Conservation (phyloP, 2,797 vertebrate species). For the Furcifer pardalis region DNA sequence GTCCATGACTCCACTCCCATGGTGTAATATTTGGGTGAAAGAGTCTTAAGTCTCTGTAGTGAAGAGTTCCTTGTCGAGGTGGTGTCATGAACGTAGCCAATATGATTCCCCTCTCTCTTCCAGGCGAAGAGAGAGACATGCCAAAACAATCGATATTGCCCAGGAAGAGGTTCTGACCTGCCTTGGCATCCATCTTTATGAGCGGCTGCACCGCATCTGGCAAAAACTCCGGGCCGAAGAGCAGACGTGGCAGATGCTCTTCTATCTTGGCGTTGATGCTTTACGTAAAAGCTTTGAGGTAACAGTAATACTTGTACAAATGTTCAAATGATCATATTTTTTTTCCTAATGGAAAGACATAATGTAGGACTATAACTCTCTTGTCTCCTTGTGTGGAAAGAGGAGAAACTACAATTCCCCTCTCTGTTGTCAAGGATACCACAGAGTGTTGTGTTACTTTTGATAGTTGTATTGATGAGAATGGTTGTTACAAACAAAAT, state of each 20-base stretch:
- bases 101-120: background rate
- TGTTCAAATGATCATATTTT: no score
- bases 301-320: background rate
- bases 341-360: no score
- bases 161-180: slow-evolving; percentile 98
- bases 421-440: no score
- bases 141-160: slow-evolving; percentile 97
- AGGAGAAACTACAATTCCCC: no score
- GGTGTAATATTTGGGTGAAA: no score
- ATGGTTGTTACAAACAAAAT: no score
- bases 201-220: slow-evolving; percentile 96
- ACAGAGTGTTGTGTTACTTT: no score
- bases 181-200: slow-evolving; percentile 95
- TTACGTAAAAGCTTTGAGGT: slow-evolving; percentile 98
- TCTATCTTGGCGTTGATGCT: slow-evolving; percentile 92
- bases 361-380: no score
- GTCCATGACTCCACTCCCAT: no score
- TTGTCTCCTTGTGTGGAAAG: no score
- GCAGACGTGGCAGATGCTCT: slow-evolving; percentile 97
- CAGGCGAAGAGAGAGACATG: slow-evolving; percentile 93
- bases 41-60: background rate
- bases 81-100: no score
- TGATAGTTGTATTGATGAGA: no score
- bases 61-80: background rate
- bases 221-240: slow-evolving; percentile 96